Evolutionary conservation across 2,888 invertebrate genomes (phyloP).

Genomic region (Chymomyza procnemis): DNA sequence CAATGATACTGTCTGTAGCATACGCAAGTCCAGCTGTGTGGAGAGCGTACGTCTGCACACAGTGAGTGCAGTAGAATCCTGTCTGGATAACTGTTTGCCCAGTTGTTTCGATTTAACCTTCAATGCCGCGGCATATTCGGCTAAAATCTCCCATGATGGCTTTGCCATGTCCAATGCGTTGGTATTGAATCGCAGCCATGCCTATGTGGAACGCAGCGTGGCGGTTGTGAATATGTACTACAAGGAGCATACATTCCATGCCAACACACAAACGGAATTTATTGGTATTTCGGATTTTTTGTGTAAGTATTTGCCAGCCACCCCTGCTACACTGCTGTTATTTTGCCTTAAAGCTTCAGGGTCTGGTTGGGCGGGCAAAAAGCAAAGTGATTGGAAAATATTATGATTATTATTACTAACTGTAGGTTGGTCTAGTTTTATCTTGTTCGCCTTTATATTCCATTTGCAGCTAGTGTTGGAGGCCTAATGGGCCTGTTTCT

Average conservation of each 20-base stretch:
- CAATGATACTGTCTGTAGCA: conserved; percentile 84
- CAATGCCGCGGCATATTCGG: conserved; percentile 81
- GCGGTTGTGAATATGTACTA: conserved; percentile 87
- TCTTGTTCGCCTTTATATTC: neutral
- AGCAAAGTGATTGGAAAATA: too few relatives aligned
- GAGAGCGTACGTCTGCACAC: conserved; percentile 54
- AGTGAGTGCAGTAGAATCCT: conserved; percentile 48
- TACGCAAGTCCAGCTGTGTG: conserved; percentile 82
- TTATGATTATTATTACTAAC: too few relatives aligned
- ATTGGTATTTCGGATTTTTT: conserved; percentile 89
- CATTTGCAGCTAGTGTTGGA: conserved; percentile 86
- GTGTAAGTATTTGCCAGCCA: too few relatives aligned
- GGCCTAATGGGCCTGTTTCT: conserved; percentile 88
- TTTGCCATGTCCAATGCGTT: conserved; percentile 48
- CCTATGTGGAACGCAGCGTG: conserved; percentile 80
- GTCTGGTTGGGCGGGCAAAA: too few relatives aligned
- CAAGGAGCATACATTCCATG: conserved; percentile 84
- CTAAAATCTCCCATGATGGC: conserved; percentile 78
- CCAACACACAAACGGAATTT: conserved; percentile 86
- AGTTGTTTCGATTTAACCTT: conserved; percentile 86
- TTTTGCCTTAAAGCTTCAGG: too few relatives aligned
- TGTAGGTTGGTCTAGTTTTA: neutral
- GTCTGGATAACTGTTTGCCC: conserved; percentile 82
- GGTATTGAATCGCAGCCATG: conserved; percentile 43
- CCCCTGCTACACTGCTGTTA: too few relatives aligned